Evolutionary conservation across 2,113 vertebrate species (phyloP).

Genomic region (Pseudopipra pipra): DNA sequence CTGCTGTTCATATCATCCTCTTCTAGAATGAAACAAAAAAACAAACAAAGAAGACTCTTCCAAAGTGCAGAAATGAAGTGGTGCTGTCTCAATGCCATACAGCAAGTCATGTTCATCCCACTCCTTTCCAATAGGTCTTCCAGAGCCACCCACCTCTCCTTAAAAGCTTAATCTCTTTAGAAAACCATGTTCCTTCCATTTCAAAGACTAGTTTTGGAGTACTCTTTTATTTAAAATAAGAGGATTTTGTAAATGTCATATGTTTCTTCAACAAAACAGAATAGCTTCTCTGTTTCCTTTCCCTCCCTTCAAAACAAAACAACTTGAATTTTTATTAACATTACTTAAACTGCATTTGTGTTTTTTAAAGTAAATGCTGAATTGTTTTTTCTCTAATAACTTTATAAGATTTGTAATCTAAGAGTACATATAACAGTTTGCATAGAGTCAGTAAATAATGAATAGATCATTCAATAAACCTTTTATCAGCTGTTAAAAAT

Average conservation of each 20-base stretch:
- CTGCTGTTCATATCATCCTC: background rate
- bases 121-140: background rate
- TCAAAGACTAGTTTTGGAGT: background rate
- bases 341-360: background rate
- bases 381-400: background rate
- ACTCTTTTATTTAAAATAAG: background rate
- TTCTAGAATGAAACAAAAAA: background rate
- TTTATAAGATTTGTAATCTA: background rate
- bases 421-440: background rate
- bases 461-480: background rate
- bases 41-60: background rate
- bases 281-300: background rate
- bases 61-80: background rate
- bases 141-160: background rate
- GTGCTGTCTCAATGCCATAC: background rate
- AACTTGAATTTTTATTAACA: background rate
- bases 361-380: background rate
- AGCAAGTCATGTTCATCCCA: background rate
- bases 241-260: background rate
- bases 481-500: background rate
- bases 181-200: background rate
- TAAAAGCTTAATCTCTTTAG: background rate
- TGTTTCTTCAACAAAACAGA: background rate
- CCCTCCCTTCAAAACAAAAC: background rate
- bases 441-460: background rate